These are phyloP conservation scores for Calliopum simillimum DNA, from an alignment of 2,888 invertebrate species.

Conservation along the genomic window DNA sequence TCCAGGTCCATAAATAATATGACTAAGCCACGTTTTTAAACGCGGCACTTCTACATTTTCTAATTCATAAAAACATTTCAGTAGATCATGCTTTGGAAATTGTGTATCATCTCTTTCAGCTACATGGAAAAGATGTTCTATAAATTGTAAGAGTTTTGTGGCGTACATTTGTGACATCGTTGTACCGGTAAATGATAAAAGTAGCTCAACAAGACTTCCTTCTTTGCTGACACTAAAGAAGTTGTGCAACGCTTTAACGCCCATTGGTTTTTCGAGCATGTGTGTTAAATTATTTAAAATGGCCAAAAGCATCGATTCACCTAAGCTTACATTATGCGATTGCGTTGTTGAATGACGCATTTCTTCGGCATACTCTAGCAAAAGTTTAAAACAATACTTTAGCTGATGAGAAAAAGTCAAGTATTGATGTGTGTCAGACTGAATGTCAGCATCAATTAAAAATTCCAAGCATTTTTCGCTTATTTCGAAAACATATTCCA, in stretches of 20 bases:
- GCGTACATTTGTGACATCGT: constrained; percentile 78
- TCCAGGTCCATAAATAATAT: constrained; percentile 74
- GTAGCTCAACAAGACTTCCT: constrained; percentile 79
- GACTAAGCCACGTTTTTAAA: constrained; percentile 75
- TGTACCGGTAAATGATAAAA: constrained; percentile 84
- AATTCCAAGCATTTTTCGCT: constrained; percentile 74
- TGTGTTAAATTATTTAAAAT: constrained; percentile 83
- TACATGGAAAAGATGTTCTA: constrained; percentile 78
- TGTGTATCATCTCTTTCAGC: constrained; percentile 74
- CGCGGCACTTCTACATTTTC: constrained; percentile 74
- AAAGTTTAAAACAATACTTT: constrained; percentile 76
- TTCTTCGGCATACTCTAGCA: constrained; percentile 72
- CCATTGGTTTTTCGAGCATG: constrained; percentile 84
- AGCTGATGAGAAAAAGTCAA: constrained; percentile 75
- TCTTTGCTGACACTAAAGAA: constrained; percentile 79
- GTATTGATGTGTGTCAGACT: constrained; percentile 74
- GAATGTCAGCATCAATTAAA: constrained; percentile 50
- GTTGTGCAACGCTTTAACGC: constrained; percentile 83
- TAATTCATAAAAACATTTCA: constrained; percentile 75
- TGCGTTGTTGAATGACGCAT: constrained; percentile 46
- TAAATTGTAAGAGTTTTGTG: constrained; percentile 82
- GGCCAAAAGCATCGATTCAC: constrained; percentile 62
- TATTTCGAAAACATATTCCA: constrained; percentile 76
- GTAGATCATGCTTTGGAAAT: constrained; percentile 75
- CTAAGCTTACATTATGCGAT: constrained; percentile 51